These are phyloP conservation scores for Steinernema carpocapsae DNA, from an alignment of 2,888 invertebrate species.

Conservation along the genomic window DNA sequence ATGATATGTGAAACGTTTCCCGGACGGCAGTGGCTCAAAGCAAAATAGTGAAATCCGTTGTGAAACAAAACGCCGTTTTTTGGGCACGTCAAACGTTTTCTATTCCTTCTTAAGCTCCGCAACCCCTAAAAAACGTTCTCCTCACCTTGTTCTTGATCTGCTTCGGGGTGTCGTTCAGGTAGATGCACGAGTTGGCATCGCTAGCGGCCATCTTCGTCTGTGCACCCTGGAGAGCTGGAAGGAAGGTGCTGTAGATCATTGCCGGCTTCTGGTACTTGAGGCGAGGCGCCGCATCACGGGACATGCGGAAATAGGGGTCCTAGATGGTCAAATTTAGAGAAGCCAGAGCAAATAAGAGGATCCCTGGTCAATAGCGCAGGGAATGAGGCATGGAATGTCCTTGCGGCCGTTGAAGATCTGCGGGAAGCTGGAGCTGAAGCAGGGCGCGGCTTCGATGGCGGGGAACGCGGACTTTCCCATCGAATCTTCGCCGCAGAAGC, in stretches of 20 bases:
- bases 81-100: no score
- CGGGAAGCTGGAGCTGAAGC: slow-evolving; percentile 70
- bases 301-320: slow-evolving; percentile 99
- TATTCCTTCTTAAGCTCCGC: no score
- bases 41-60: no score
- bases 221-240: slow-evolving; percentile 92
- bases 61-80: no score
- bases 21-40: no score
- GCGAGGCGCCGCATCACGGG: slow-evolving; percentile 93
- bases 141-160: slow-evolving; percentile 90
- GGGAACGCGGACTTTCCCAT: slow-evolving; percentile 92
- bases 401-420: slow-evolving; percentile 74
- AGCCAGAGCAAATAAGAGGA: neutral
- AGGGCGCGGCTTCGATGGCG: slow-evolving; percentile 92
- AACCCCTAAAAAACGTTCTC: no score
- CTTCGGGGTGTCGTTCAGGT: slow-evolving; percentile 90
- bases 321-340: slow-evolving; percentile 55
- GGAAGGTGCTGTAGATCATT: slow-evolving; percentile 81
- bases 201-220: slow-evolving; percentile 98
- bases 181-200: slow-evolving; percentile 89
- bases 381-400: slow-evolving; percentile 83
- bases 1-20: no score
- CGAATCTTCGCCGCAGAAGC: slow-evolving; percentile 91
- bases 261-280: slow-evolving; percentile 87
- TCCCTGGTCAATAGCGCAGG: slow-evolving; percentile 96